These are phyloP conservation scores for Ctenodactylus gundi DNA, from an alignment of 2,113 vertebrate genomes.

Conservation along the genomic window DNA sequence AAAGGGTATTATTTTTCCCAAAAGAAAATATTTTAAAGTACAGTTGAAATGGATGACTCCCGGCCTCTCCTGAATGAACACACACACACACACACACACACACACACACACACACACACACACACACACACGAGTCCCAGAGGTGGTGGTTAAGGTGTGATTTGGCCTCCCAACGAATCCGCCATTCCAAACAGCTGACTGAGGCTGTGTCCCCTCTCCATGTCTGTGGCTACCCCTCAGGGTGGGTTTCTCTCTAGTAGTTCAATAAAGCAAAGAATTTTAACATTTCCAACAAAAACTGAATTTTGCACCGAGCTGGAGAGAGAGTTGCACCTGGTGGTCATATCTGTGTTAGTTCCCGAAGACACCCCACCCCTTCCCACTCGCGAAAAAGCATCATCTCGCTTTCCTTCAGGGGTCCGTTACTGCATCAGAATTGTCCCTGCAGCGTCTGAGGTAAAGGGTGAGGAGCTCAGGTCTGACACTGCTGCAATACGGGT, in stretches of 20 bases:
- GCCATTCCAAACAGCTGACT: constrained; percentile 38
- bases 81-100: neutral
- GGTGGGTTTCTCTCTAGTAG: neutral
- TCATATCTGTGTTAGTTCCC: neutral
- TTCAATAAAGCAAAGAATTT: constrained; percentile 5
- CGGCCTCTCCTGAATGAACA: neutral
- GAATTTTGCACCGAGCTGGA: neutral
- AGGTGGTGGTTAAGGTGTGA: constrained; percentile 2
- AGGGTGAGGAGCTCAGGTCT: neutral
- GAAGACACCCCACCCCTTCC: neutral
- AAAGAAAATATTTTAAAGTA: constrained; percentile 50
- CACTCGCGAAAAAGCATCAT: neutral
- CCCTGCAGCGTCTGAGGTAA: neutral
- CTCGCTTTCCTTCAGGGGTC: neutral
- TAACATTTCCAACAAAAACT: neutral
- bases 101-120: neutral
- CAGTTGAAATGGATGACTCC: constrained; percentile 32
- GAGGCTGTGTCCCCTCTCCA: neutral
- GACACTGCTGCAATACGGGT: neutral
- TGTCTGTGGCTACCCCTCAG: neutral
- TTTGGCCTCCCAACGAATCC: neutral
- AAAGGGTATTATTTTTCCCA: neutral
- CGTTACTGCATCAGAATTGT: neutral
- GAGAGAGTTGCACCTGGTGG: neutral
- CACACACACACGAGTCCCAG: neutral